Evolutionary conservation across 2,888 invertebrate species (phyloP).

Genomic region (Xylota sylvarum): DNA sequence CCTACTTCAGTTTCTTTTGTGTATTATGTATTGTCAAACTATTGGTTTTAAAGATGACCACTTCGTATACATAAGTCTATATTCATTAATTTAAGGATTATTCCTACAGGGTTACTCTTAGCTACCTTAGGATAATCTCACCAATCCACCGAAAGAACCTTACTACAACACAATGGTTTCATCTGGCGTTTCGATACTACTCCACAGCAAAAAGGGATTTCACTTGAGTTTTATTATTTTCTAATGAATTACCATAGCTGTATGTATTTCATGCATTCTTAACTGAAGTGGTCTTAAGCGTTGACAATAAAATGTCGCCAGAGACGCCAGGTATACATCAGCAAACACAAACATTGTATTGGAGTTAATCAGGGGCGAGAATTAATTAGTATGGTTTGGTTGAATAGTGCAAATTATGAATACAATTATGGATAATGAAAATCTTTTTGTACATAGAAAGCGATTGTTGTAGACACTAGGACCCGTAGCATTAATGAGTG

Average conservation of each 20-base stretch:
- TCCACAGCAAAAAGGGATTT: constrained; percentile 32
- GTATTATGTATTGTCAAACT: too few relatives aligned
- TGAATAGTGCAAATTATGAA: constrained; percentile 50
- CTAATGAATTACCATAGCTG: constrained; percentile 50
- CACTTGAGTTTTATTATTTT: constrained; percentile 56
- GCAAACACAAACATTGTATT: not conserved
- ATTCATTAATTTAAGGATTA: too few relatives aligned
- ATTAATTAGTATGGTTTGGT: constrained; percentile 57
- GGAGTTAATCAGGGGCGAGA: constrained; percentile 50
- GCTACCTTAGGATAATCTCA: constrained; percentile 27
- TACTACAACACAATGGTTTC: constrained; percentile 50
- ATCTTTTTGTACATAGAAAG: constrained; percentile 29
- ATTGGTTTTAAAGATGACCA: too few relatives aligned
- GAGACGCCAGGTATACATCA: constrained; percentile 61
- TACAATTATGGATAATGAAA: constrained; percentile 71
- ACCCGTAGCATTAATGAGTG: not conserved
- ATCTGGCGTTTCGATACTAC: constrained; percentile 52
- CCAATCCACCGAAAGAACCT: constrained; percentile 9
- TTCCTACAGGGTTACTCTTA: too few relatives aligned
- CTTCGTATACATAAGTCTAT: too few relatives aligned
- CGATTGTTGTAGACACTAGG: constrained; percentile 14
- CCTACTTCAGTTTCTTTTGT: too few relatives aligned
- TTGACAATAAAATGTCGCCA: constrained; percentile 3
- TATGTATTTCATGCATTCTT: constrained; percentile 28
- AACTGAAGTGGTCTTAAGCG: constrained; percentile 60